A percentile compares a stretch with the other conserved stretches of the same genome.
These are phyloP conservation scores for Lagopus leucura DNA, from an alignment of 2,113 vertebrate species.

Conservation along the genomic window DNA sequence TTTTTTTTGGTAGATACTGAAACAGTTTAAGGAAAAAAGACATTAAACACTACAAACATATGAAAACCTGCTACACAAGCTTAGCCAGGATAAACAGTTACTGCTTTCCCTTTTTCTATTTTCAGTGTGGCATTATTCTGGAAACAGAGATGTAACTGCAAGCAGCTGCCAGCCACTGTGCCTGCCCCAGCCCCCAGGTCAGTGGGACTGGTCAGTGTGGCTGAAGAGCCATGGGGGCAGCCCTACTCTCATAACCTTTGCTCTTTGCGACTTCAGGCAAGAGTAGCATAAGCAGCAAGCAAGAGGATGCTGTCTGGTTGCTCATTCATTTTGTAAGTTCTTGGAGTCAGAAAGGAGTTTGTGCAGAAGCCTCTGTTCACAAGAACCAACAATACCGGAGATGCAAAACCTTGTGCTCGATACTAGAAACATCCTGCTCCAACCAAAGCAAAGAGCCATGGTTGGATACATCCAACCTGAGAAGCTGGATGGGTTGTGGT, in stretches of 20 bases:
- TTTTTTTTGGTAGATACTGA: background rate
- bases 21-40: conserved; percentile 14
- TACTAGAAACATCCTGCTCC: background rate
- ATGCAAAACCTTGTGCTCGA: background rate
- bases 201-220: background rate
- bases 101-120: background rate
- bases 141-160: background rate
- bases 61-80: conserved; percentile 37
- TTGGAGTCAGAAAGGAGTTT: background rate
- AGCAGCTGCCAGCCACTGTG: background rate
- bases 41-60: background rate
- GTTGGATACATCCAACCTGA: background rate
- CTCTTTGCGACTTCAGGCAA: background rate
- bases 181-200: rapidly evolving
- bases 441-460: background rate
- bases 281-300: background rate
- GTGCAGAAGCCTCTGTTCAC: background rate
- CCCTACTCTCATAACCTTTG: background rate
- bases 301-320: background rate
- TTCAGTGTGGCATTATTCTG: background rate
- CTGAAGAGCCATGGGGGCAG: background rate
- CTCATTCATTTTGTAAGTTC: background rate
- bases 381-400: background rate
- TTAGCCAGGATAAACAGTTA: conserved; percentile 15
- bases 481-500: background rate